phyloP scores from a whole-genome alignment of 2,797 vertebrate genomes.

The Cynopterus sphinx region DNA sequence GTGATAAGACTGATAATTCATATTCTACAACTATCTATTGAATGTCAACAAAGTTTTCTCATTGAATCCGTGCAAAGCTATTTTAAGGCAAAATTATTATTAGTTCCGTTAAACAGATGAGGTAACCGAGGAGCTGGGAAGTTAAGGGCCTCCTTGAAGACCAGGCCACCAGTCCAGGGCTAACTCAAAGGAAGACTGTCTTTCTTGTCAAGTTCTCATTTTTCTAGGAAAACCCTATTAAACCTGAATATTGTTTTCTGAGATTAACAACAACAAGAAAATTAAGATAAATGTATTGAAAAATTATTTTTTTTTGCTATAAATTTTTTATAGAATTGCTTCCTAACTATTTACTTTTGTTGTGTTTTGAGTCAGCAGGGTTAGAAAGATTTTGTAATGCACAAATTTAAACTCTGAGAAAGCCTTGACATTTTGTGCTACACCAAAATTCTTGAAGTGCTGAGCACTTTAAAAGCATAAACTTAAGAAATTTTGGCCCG shows the following conservation, averaged over 20 bases:
- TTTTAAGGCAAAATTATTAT: not conserved
- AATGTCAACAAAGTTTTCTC: not conserved
- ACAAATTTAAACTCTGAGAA: not conserved
- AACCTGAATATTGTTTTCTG: not conserved
- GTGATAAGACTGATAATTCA: not conserved
- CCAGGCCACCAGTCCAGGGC: not conserved
- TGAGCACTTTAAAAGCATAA: not conserved
- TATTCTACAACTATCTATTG: not conserved
- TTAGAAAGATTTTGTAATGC: not conserved
- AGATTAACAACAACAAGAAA: not conserved
- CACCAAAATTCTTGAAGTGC: not conserved
- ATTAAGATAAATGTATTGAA: not conserved
- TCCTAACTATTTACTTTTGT: not conserved
- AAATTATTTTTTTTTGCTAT: not conserved
- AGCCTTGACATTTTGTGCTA: not conserved
- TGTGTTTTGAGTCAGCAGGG: not conserved
- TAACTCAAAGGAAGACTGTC: not conserved
- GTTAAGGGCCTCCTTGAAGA: not conserved
- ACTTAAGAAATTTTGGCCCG: not conserved
- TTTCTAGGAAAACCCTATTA: not conserved
- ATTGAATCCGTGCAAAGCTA: not conserved
- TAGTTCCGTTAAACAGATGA: not conserved
- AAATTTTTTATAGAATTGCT: not conserved
- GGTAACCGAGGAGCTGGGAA: not conserved
- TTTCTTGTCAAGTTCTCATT: not conserved